Base-by-base conservation (phyloP, 23 tunicate species). In the Ascidia mentula region DNA sequence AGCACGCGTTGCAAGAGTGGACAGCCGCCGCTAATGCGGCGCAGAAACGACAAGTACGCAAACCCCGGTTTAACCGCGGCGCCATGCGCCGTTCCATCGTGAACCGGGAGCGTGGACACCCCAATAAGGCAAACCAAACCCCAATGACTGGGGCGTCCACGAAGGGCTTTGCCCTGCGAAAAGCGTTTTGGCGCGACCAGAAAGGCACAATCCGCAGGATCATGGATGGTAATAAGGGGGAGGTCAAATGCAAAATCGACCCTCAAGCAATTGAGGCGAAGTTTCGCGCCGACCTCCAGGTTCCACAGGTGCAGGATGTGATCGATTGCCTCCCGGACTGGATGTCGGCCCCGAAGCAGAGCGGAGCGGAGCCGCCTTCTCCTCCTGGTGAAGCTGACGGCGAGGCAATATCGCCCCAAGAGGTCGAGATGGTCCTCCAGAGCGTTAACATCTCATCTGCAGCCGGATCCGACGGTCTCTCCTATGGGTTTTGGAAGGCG, bases 111-210 rank as follows among this genome's bases (percentile, higher is more conserved):
- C 39, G 39, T 36, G 75, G 75, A 34, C 75, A 36, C 35, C 38
- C 39, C 39, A 36, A 71, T 18, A 34, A 34, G 38, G 75, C 1
- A 34, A 34, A 3, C 13, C 34, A 36, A 36, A 5, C 75, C 18
- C 38, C 75, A 71, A 71, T 34, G 39, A 71, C 39, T 36, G 39
- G 39, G 39, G 9, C 6, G 35, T 71, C 38, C 75, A 3, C 39
- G 38, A 71, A 71, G 75, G 75, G 75, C 38, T 34, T 3, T 15
- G 39, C 59, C 32, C 59, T 75, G 15, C 79, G 59, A 0, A 37
- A 35, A 3, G 79, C 59, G 36, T 75, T 75, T 37, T 75, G 79
- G 79, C 32, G 79, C 15, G 59, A 75, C 79, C 59, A 39, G 79
- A 75, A 75, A 38, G 79, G 59, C 0, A 75, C 79, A 8, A 34